phyloP scores from a whole-genome alignment of 2,113 vertebrate genomes.

The Erpornis zantholeuca region DNA sequence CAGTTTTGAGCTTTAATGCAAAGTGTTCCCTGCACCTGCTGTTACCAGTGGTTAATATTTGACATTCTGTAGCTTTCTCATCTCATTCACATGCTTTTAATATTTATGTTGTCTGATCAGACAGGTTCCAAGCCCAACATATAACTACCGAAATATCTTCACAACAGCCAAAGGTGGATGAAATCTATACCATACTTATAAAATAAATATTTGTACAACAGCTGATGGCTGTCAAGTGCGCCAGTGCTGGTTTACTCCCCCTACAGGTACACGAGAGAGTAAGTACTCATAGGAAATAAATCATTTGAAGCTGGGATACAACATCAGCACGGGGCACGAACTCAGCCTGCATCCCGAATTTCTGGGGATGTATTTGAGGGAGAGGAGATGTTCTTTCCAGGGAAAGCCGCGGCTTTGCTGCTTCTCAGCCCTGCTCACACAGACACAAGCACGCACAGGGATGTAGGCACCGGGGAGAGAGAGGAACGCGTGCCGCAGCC shows the following conservation, averaged over 20 bases:
- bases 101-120: neutral
- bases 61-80: neutral
- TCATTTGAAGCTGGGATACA: neutral
- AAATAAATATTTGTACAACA: neutral
- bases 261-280: neutral
- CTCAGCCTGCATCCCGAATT: neutral
- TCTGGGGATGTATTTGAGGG: neutral
- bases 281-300: neutral
- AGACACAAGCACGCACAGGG: neutral
- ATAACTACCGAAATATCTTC: neutral
- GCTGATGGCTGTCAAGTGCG: neutral
- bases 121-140: neutral
- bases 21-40: neutral
- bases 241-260: neutral
- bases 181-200: neutral
- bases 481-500: fast-evolving
- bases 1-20: neutral
- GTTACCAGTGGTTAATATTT: neutral
- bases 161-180: neutral
- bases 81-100: neutral
- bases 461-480: too few species aligned
- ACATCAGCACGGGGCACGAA: neutral
- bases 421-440: neutral
- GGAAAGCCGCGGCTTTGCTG: neutral
- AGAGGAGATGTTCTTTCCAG: neutral